A percentile compares a stretch with the other conserved stretches of the same genome.
phyloP scores from a whole-genome alignment of 2,888 invertebrate species.

The Nineta flava region DNA sequence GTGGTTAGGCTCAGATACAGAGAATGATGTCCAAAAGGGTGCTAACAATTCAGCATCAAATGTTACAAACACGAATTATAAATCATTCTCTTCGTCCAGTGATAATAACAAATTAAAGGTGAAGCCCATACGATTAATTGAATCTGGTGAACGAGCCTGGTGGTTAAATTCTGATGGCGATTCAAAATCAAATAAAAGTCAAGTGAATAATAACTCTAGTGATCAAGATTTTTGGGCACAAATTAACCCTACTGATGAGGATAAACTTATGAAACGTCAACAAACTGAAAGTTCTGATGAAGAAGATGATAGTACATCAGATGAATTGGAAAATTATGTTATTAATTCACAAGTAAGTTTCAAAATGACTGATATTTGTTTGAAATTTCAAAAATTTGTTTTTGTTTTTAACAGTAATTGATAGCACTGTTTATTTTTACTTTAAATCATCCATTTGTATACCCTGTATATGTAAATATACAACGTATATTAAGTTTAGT shows the following conservation, averaged over 20 bases:
- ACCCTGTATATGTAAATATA: no score
- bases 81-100: conserved; percentile 16
- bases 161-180: conserved; percentile 35
- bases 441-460: no score
- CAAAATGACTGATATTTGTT: background rate
- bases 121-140: conserved; percentile 38
- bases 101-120: conserved; percentile 11
- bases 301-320: conserved; percentile 29
- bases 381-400: background rate
- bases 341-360: conserved; percentile 2
- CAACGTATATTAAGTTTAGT: no score
- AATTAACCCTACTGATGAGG: conserved; percentile 39
- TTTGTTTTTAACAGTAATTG: no score
- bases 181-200: conserved; percentile 12
- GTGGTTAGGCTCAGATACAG: conserved; percentile 39
- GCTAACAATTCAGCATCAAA: background rate
- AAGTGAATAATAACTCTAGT: conserved; percentile 17
- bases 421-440: no score
- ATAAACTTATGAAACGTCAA: conserved; percentile 29
- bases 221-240: conserved; percentile 38
- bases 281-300: conserved; percentile 28
- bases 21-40: conserved; percentile 3
- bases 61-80: background rate
- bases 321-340: conserved; percentile 16
- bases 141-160: conserved; percentile 55